Conservation (phyloP, 1,140 invertebrate species). For the Hypothenemus hampei region DNA sequence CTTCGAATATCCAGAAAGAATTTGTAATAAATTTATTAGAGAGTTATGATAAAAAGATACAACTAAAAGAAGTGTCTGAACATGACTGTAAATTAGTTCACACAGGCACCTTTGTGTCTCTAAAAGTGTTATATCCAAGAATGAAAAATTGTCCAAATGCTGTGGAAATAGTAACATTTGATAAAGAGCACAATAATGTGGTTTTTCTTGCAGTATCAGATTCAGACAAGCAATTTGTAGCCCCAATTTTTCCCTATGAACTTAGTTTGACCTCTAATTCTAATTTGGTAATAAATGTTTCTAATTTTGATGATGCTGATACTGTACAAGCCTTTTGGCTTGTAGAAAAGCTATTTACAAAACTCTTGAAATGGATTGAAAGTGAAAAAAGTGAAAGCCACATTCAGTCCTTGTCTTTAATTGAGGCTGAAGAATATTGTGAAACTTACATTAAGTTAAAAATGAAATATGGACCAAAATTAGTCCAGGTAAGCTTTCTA, state of each 20-base stretch:
- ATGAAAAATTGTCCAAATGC: conserved; percentile 29
- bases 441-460: conserved; percentile 71
- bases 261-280: conserved; percentile 30
- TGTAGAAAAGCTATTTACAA: conserved; percentile 53
- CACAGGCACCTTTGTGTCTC: conserved; percentile 36
- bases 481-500: conserved; percentile 58
- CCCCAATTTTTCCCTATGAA: conserved; percentile 40
- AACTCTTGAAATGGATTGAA: conserved; percentile 63
- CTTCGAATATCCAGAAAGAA: conserved; percentile 29
- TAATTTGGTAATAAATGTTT: conserved; percentile 34
- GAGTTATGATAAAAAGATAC: conserved; percentile 37
- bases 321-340: conserved; percentile 52
- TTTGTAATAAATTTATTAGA: conserved; percentile 36
- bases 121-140: conserved; percentile 38
- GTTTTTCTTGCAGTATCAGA: conserved; percentile 35
- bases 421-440: conserved; percentile 67
- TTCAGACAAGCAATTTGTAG: conserved; percentile 23
- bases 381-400: conserved; percentile 37
- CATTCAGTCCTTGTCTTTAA: conserved; percentile 61
- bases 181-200: conserved; percentile 35
- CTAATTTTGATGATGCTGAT: conserved; percentile 34
- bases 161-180: conserved; percentile 40
- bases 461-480: conserved; percentile 67
- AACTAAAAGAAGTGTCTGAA: conserved; percentile 20
- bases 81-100: conserved; percentile 20